Conservation (phyloP, 2,888 invertebrate genomes). For the Melanostoma mellinum region DNA sequence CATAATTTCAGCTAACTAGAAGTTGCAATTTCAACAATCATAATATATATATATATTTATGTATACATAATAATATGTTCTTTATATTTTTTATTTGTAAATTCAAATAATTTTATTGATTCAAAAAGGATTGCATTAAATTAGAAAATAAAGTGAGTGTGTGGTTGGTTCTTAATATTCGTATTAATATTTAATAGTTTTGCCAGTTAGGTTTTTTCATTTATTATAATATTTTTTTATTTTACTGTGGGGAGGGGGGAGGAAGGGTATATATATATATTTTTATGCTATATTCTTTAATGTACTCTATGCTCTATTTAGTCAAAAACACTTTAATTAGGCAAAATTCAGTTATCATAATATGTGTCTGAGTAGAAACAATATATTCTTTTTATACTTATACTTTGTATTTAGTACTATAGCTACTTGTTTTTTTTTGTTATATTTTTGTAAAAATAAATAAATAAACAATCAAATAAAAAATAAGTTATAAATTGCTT, state of each 20-base stretch:
- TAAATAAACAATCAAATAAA: too few relatives aligned
- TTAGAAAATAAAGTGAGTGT: constrained; percentile 53
- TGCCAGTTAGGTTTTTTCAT: background rate
- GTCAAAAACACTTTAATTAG: constrained; percentile 37
- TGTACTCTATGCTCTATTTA: background rate
- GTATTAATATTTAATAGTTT: constrained; percentile 38
- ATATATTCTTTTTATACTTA: background rate
- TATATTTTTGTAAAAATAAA: background rate
- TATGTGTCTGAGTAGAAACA: constrained; percentile 26
- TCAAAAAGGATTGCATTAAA: constrained; percentile 54
- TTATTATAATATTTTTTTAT: constrained; percentile 5
- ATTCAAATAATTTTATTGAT: constrained; percentile 36
- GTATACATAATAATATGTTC: background rate
- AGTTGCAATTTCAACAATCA: constrained; percentile 64
- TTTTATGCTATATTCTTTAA: constrained; percentile 36
- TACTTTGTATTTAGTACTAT: too few relatives aligned
- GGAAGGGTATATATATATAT: background rate
- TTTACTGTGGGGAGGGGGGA: constrained; percentile 28
- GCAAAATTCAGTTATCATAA: constrained; percentile 44
- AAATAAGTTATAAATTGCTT: too few relatives aligned
- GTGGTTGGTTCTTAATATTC: constrained; percentile 58
- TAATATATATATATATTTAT: constrained; percentile 13
- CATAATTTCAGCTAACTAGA: constrained; percentile 66
- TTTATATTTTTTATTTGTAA: constrained; percentile 33
- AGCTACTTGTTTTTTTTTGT: constrained; percentile 6